A percentile compares a stretch with the other conserved stretches of the same genome.
These are phyloP conservation scores for Noctua comes DNA, from an alignment of 2,888 invertebrate genomes.

Conservation along the genomic window DNA sequence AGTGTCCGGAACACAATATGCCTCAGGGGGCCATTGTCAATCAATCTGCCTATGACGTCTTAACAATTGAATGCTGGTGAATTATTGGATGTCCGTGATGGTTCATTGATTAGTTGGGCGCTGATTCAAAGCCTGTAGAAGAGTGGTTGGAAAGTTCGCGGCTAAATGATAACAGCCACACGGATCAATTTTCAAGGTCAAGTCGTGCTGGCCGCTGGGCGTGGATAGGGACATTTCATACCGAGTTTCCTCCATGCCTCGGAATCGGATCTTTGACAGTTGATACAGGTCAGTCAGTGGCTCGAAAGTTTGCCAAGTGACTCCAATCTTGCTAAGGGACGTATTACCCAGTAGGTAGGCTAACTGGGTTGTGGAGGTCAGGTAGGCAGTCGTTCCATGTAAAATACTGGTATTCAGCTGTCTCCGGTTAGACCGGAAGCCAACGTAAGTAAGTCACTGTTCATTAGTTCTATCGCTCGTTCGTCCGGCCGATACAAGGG, in stretches of 20 bases:
- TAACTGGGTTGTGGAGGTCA: background rate
- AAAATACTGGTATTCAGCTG: background rate
- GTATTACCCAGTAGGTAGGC: background rate
- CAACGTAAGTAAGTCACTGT: constrained; percentile 31
- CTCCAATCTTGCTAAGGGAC: background rate
- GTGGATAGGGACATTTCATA: background rate
- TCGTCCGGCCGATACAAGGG: constrained; percentile 9
- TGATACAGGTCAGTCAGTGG: background rate
- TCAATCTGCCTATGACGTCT: constrained; percentile 24
- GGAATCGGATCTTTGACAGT: background rate
- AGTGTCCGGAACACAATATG: background rate
- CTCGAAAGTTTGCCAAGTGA: background rate
- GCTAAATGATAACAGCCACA: background rate
- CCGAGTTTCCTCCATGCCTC: background rate
- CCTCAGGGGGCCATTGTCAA: constrained; percentile 17
- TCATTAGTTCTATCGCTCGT: constrained; percentile 6
- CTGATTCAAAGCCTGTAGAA: background rate
- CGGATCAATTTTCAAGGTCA: background rate
- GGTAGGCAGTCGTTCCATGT: background rate
- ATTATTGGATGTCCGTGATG: constrained; percentile 20
- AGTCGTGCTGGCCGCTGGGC: background rate
- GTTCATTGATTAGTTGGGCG: background rate
- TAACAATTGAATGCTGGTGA: constrained; percentile 30
- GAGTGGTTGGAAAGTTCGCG: background rate
- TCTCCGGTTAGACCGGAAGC: background rate